These are phyloP conservation scores for Orthosia gothica DNA, from an alignment of 2,888 invertebrate genomes.

Conservation along the genomic window DNA sequence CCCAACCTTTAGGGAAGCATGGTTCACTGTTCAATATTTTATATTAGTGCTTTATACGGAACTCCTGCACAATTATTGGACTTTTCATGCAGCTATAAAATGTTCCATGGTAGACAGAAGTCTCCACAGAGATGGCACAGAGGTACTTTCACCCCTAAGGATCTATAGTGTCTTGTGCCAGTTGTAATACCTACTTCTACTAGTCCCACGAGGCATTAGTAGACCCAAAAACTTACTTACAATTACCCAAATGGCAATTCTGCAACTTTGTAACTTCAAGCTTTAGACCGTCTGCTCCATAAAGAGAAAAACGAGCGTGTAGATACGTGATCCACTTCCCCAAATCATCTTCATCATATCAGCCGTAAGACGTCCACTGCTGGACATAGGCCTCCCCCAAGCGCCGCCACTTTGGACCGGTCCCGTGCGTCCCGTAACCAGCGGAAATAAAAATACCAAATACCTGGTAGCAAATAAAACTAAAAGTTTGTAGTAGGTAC, in stretches of 20 bases:
- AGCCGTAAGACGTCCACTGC: no score
- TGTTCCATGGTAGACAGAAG: not conserved
- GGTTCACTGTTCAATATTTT: not conserved
- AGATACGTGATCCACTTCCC: conserved; percentile 34
- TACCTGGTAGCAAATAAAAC: conserved; percentile 28
- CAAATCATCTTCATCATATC: not conserved
- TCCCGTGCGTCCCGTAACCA: no score
- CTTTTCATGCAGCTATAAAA: not conserved
- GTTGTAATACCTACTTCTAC: not conserved
- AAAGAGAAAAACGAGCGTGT: conserved; percentile 12
- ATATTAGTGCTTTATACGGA: not conserved
- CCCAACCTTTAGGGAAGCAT: not conserved
- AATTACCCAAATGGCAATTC: conserved; percentile 12
- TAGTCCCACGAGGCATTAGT: not conserved
- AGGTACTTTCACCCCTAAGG: not conserved
- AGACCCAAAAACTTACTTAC: conserved; percentile 3
- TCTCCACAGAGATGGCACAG: not conserved
- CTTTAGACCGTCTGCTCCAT: conserved; percentile 13
- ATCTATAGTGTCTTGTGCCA: not conserved
- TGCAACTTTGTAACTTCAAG: conserved; percentile 7
- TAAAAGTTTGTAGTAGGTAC: conserved; percentile 21
- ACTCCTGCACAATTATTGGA: not conserved
- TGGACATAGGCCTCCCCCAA: no score
- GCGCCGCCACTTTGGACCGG: no score
- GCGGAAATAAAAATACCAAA: no score